Evolutionary conservation across 2,888 invertebrate species (phyloP), one percentile per base, ranked within the genome.

Genomic region (Ectemnius cavifrons): DNA sequence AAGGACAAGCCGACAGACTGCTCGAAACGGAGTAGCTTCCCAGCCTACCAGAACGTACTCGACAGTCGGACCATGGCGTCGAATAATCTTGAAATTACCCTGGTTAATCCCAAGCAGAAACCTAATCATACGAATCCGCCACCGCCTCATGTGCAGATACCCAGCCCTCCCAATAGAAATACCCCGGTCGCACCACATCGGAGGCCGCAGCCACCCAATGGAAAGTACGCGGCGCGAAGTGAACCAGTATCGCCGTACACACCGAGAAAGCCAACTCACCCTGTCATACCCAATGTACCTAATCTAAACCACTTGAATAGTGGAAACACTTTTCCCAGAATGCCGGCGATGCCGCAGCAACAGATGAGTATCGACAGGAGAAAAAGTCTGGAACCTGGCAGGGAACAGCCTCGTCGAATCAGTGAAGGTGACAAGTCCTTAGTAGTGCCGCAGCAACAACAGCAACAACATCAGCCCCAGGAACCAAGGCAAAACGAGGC

Each of bases 1-100:
- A 81, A 83, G 73, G 78, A 73, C 49, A 75, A 76, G 72, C 82
- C 77, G 71, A 80, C 82, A 61, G 89, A 87, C 56, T 85, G 77
- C 27, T 77, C 85, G 64, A 81, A 84, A 63, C 87, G 85, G 58
- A 75, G 77, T 46, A 74, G 77, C 1, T 86, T 82, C 37, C 74
- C 84, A 2, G 81, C 80, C 28, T 89, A 89, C 73, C 86, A 90
- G 60, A 87, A 86, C 28, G 87, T 91, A 56, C 85, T 93, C 59
- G 93, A 92, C 57, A 91, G 91, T 16, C 87, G 92, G 47, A 91
- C 91, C 4, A 91, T 94, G 46, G 94, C 94, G 0, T 94, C 94
- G 0, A 95, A 95, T 52, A 90, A 91, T 86, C 88, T 95, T 66
- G 95, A 95, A 86, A 95, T 95, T 28, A 95, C 95, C 0, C 87